A percentile compares a stretch with the other conserved stretches of the same genome.
These are phyloP conservation scores for Drosophila percnosoma DNA, from an alignment of 2,888 invertebrate species.

Conservation along the genomic window DNA sequence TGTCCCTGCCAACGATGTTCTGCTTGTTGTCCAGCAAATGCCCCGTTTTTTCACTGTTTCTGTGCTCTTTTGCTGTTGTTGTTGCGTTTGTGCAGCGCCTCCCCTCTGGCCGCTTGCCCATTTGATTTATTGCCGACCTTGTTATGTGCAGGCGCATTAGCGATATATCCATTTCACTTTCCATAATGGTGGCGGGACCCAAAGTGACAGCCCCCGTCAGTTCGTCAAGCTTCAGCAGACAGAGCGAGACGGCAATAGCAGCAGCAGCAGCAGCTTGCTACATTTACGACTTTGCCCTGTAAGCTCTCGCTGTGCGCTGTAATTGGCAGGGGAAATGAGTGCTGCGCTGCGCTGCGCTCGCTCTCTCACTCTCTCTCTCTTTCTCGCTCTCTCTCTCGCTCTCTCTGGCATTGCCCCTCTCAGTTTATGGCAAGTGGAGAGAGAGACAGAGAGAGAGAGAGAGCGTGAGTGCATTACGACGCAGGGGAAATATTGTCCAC, in stretches of 20 bases:
- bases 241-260: conserved; percentile 62
- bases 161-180: conserved; percentile 85
- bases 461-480: conserved; percentile 47
- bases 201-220: conserved; percentile 65
- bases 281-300: conserved; percentile 41
- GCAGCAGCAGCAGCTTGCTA: conserved; percentile 12
- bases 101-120: conserved; percentile 40
- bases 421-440: conserved; percentile 66
- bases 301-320: conserved; percentile 45
- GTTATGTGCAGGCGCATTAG: conserved; percentile 84
- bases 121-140: conserved; percentile 85
- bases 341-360: conserved; percentile 12
- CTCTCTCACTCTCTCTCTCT: conserved; percentile 7
- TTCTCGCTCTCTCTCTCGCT: background rate
- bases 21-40: conserved; percentile 41
- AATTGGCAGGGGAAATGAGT: conserved; percentile 62
- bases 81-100: conserved; percentile 34
- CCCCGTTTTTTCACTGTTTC: conserved; percentile 33
- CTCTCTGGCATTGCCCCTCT: conserved; percentile 51
- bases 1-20: conserved; percentile 5
- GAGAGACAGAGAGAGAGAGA: conserved; percentile 21
- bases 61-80: conserved; percentile 9
- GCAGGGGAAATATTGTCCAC: conserved; percentile 58
- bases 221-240: conserved; percentile 50
- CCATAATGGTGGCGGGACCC: conserved; percentile 81